These are phyloP conservation scores for Austrofundulus limnaeus DNA, from an alignment of 2,113 vertebrate genomes.

Conservation along the genomic window DNA sequence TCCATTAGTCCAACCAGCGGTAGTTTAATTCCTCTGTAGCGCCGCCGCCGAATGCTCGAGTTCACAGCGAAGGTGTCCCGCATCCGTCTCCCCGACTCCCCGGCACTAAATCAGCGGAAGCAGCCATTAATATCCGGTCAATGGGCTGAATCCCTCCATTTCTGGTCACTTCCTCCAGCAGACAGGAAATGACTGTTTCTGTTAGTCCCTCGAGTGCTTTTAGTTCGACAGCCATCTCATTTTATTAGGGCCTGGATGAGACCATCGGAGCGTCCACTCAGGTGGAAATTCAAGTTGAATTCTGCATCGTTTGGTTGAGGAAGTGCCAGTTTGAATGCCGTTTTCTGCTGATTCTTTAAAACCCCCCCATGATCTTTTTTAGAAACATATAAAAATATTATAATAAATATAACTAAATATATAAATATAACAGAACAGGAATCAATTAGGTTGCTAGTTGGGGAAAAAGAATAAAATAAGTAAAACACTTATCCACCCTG, in stretches of 20 bases:
- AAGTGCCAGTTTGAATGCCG: no score
- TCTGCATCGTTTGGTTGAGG: background rate
- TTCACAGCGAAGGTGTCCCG: conserved; percentile 57
- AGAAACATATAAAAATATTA: no score
- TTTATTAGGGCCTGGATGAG: conserved; percentile 22
- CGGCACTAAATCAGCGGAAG: conserved; percentile 53
- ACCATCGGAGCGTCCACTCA: background rate
- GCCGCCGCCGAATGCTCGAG: conserved; percentile 46
- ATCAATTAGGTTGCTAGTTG: no score
- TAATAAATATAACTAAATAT: no score
- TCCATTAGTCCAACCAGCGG: conserved; percentile 26
- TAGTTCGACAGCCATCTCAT: conserved; percentile 12
- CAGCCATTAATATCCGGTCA: conserved; percentile 57
- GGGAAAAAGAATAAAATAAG: no score
- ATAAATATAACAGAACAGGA: no score
- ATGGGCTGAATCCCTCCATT: conserved; percentile 45
- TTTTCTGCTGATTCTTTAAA: no score
- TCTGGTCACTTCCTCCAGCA: conserved; percentile 41
- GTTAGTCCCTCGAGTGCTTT: conserved; percentile 24
- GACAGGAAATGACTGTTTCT: conserved; percentile 37
- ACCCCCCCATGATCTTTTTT: no score
- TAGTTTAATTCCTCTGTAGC: conserved; percentile 54
- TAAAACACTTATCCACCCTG: no score
- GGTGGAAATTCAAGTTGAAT: conserved; percentile 3
- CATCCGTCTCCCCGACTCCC: conserved; percentile 50